A percentile compares a stretch with the other conserved stretches of the same genome.
Evolutionary conservation across 2,113 vertebrate species (phyloP).

Genomic region (Callopanchax toddi): DNA sequence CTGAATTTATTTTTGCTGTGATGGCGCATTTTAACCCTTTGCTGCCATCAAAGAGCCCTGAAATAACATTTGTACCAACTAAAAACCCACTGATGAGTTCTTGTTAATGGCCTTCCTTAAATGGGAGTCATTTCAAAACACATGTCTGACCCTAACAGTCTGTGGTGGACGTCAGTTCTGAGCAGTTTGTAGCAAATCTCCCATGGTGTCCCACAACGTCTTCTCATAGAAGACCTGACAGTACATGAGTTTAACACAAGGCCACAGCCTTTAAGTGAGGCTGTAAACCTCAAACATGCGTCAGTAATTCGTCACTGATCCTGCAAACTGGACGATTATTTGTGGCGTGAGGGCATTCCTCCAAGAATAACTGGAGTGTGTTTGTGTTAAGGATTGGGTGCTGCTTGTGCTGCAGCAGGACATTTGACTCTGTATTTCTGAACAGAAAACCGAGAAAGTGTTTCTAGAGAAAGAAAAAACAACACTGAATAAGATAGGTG

Average conservation of each 20-base stretch:
- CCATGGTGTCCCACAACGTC: constrained; percentile 22
- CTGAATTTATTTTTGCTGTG: too few species aligned
- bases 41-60: not conserved
- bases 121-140: constrained; percentile 12
- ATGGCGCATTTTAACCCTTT: not conserved
- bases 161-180: constrained; percentile 24
- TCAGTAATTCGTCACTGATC: constrained; percentile 73
- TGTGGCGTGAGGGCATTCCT: constrained; percentile 59
- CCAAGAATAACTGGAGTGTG: constrained; percentile 60
- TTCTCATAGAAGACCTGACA: constrained; percentile 7
- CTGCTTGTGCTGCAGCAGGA: not conserved
- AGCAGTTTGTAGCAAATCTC: constrained; percentile 7
- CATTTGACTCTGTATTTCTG: constrained; percentile 14
- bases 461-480: not conserved
- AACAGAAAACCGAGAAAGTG: not conserved
- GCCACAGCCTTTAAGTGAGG: constrained; percentile 48
- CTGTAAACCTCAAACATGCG: constrained; percentile 71
- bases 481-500: not conserved
- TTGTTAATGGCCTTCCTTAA: constrained; percentile 7
- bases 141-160: constrained; percentile 7
- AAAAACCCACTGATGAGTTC: not conserved
- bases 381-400: constrained; percentile 47
- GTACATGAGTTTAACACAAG: constrained; percentile 28
- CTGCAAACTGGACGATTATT: constrained; percentile 69
- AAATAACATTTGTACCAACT: constrained; percentile 6